Evolutionary conservation across 2,113 vertebrate genomes (phyloP), one percentile per base, ranked within the genome.

Genomic region (Mesocricetus auratus): DNA sequence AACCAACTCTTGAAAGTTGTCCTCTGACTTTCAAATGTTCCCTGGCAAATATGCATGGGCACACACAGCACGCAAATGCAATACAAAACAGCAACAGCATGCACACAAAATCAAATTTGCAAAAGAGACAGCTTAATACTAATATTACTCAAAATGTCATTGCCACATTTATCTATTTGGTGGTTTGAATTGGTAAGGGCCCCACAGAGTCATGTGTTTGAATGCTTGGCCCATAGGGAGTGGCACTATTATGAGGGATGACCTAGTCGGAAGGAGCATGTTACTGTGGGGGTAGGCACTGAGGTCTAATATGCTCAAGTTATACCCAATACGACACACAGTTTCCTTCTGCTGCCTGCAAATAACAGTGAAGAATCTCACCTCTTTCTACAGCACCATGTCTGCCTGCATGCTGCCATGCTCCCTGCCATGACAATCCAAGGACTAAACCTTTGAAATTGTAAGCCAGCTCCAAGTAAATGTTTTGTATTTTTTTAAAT

Each of bases 131-230:
- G 15, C 71, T 82, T 33, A 19, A 66, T 53, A 86, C 47, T 71
- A 79, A 87, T 69, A 47, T 92, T 64, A 92, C 83, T 83, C 12
- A 19, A 95, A 81, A 45, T 31, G 21, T 39, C 82, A 93, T 50
- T 90, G 45, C 29, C 10, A 69, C 12, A 4, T 90, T 47, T n/a
- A 60, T 53, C 8, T 69, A 17, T 36, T 17, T 69, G 66, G 33
- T 16, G 15, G 5, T 36, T 33, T 69, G 66, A 69, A 69, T 69
- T 17, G 31, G 31, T 16, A 69, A 36, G 5, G 33, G 13, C 33
- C 33, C 33, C 15, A 36, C 1, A 69, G 17, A 71, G 31, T n/a
- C 7, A 16, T 36, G 36, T n/a, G 36, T 71, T 71, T 71, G 16
- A 71, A 71, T 71, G 36, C 24, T 71, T 64, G 62, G 24, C 24